Conservation (phyloP, 2,888 invertebrate species). For the Leptinotarsa haldemani region DNA sequence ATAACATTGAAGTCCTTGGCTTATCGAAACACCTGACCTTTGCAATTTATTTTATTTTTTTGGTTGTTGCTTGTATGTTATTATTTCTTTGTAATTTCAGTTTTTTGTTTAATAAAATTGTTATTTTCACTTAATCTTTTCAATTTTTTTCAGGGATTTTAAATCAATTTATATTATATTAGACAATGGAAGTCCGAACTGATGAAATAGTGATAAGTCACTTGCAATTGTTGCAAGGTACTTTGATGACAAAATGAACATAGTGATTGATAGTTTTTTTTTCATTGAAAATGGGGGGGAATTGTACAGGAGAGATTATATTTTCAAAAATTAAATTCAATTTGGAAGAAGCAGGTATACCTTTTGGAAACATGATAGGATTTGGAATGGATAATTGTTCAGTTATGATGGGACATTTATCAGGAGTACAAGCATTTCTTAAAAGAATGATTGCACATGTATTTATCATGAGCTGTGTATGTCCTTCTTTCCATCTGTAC, state of each 20-base stretch:
- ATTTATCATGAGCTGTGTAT: constrained; percentile 30
- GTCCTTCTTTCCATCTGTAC: constrained; percentile 32
- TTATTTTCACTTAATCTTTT: too few relatives aligned
- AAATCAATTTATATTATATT: too few relatives aligned
- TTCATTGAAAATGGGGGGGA: background rate
- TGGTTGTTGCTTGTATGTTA: too few relatives aligned
- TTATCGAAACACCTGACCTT: too few relatives aligned
- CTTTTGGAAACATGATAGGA: constrained; percentile 22
- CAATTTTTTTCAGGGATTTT: too few relatives aligned
- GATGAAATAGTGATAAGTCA: constrained; percentile 12
- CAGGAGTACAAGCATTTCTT: constrained; percentile 24
- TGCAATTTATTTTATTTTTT: too few relatives aligned
- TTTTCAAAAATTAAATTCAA: constrained; percentile 9
- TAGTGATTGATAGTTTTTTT: background rate
- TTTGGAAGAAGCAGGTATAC: constrained; percentile 7
- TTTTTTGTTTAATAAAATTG: too few relatives aligned
- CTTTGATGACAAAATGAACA: background rate
- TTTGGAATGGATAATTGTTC: constrained; percentile 32
- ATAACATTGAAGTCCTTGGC: too few relatives aligned
- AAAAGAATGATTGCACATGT: constrained; percentile 24
- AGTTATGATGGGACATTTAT: constrained; percentile 31
- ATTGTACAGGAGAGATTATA: constrained; percentile 1
- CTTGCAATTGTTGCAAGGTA: constrained; percentile 11
- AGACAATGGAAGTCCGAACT: too few relatives aligned
- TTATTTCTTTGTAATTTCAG: too few relatives aligned